Evolutionary conservation across 2,888 invertebrate genomes (phyloP).

Genomic region (Lymantria monacha): DNA sequence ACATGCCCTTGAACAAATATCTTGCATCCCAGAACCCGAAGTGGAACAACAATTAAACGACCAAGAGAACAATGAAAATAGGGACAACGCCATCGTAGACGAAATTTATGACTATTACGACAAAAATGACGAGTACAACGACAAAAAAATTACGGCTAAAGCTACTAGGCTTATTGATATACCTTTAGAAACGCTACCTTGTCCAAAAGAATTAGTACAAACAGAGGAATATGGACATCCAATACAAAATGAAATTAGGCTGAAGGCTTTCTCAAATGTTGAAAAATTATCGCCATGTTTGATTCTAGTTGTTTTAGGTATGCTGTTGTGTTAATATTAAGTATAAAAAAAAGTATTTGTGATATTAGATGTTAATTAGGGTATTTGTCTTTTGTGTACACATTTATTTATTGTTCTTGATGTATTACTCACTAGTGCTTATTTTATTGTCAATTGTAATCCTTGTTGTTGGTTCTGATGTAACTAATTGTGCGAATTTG

Average conservation of each 20-base stretch:
- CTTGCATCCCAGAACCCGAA: constrained; percentile 83
- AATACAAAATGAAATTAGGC: constrained; percentile 72
- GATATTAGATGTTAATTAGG: constrained; percentile 69
- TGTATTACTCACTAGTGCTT: constrained; percentile 31
- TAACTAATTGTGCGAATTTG: neutral
- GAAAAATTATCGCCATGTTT: constrained; percentile 47
- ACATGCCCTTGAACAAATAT: constrained; percentile 87
- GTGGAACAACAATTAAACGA: constrained; percentile 56
- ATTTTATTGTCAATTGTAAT: constrained; percentile 15
- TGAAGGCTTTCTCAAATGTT: constrained; percentile 67
- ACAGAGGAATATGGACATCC: constrained; percentile 73
- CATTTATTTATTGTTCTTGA: constrained; percentile 39
- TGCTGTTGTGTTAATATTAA: constrained; percentile 47
- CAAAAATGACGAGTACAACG: constrained; percentile 60
- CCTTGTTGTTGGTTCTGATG: constrained; percentile 5
- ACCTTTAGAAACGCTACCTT: constrained; percentile 68
- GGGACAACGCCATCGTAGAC: constrained; percentile 54
- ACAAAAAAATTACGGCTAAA: constrained; percentile 51
- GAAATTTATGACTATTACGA: constrained; percentile 73
- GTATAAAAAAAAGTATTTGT: constrained; percentile 61
- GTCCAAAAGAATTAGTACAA: constrained; percentile 72
- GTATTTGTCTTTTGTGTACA: constrained; percentile 46
- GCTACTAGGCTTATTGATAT: constrained; percentile 66
- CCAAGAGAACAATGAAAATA: constrained; percentile 45
- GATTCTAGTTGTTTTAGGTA: constrained; percentile 39